Percentiles rank a stretch among this genome's conserved stretches.
These are phyloP conservation scores for Patiria miniata DNA, from an alignment of 35 echinoderm and acorn worm species.

Conservation along the genomic window DNA sequence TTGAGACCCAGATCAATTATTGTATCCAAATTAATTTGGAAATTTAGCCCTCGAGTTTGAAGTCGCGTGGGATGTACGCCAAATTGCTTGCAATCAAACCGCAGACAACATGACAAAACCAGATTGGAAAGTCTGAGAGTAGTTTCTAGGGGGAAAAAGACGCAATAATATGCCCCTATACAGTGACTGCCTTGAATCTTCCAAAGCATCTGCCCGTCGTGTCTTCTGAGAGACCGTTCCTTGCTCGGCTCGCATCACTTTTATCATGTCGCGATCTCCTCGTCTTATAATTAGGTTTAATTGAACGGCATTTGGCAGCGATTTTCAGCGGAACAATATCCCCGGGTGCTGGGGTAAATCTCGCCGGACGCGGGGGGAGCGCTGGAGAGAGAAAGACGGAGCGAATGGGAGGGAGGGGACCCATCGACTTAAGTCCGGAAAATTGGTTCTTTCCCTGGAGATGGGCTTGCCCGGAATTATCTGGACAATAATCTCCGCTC, in stretches of 20 bases:
- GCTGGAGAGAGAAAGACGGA: not conserved
- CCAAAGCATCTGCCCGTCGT: too few species aligned
- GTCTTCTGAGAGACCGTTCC: slow-evolving; percentile 1
- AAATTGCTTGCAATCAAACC: too few species aligned
- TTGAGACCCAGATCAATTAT: too few species aligned
- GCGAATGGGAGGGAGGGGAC: not conserved
- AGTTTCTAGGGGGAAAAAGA: too few species aligned
- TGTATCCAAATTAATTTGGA: too few species aligned
- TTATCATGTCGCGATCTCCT: slow-evolving; percentile 12
- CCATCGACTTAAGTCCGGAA: slow-evolving; percentile 1
- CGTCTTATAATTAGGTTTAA: slow-evolving; percentile 20
- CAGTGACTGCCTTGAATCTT: too few species aligned
- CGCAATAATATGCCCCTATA: too few species aligned
- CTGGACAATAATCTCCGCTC: slow-evolving; percentile 4
- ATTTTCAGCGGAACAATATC: slow-evolving; percentile 23
- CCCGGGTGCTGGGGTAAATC: not conserved
- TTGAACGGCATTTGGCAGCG: slow-evolving; percentile 32
- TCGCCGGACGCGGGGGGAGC: not conserved
- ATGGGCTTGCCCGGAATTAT: not conserved
- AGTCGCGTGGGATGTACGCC: too few species aligned
- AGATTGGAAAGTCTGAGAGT: too few species aligned
- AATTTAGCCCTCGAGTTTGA: too few species aligned
- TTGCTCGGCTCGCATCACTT: not conserved
- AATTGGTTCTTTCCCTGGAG: slow-evolving; percentile 16
- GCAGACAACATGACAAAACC: too few species aligned